Conservation (phyloP, 2,888 invertebrate species). For the Oegoconia quadripuncta region DNA sequence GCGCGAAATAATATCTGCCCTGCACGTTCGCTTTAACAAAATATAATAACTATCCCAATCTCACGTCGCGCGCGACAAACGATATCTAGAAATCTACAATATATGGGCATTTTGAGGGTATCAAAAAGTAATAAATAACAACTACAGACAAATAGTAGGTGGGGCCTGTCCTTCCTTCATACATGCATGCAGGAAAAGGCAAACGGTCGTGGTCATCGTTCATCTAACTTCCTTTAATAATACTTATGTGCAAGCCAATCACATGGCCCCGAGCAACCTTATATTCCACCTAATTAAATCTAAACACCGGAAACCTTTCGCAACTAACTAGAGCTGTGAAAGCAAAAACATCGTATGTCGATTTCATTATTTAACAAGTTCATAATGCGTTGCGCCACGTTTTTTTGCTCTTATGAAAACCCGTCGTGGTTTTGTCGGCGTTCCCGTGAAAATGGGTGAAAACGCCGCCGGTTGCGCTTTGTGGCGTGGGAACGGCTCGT, state of each 20-base stretch:
- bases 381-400: slow-evolving; percentile 45
- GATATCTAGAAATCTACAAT: no score
- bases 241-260: neutral
- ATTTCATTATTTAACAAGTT: slow-evolving; percentile 41
- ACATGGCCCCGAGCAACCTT: slow-evolving; percentile 3
- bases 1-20: no score
- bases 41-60: no score
- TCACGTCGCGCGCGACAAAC: no score
- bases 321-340: slow-evolving; percentile 23
- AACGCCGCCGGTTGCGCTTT: slow-evolving; percentile 46
- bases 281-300: neutral
- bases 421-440: slow-evolving; percentile 51
- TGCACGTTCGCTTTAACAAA: no score
- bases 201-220: no score
- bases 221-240: neutral
- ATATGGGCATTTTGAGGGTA: no score
- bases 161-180: no score
- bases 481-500: slow-evolving; percentile 55
- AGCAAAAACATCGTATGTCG: slow-evolving; percentile 40
- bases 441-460: slow-evolving; percentile 68
- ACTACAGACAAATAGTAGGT: no score
- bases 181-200: no score
- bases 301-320: slow-evolving; percentile 19
- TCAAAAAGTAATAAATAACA: no score
- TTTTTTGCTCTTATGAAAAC: slow-evolving; percentile 49